Base-by-base conservation (phyloP, 2,797 vertebrate genomes). In the Corythornis leucogaster region DNA sequence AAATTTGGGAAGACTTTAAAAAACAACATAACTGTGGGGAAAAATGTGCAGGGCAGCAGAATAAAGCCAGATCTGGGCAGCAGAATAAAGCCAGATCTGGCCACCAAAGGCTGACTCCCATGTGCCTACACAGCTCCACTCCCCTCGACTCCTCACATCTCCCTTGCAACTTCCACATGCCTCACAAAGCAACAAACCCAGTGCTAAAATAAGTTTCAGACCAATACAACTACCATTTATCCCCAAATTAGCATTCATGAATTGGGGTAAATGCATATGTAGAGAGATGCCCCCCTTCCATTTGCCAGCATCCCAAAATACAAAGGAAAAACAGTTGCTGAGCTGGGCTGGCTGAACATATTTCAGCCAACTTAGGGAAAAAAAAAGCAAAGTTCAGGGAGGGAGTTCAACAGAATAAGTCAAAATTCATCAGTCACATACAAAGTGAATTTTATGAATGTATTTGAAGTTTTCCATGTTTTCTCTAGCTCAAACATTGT, bases 21-120 rank as follows among this genome's bases (percentile, higher is more conserved):
- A 93, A 95, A 90, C 90, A 90, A 76, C 74, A 86, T 48, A 92
- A 93, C 83, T 84, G 74, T 8, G 1, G 55, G 67, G 67, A 75
- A 96, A 73, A 95, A 96, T 93, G 87, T 63, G 83, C 93, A 84
- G 85, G 80, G 87, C 90, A 93, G 94, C 93, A 96, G 83, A 93
- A 95, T 69, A 90, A 94, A 84, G 59, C 43, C 2, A 4, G 28
- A 68, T 91, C 59, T 87, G 85, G 80, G 87, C 90, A 93, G 94
- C 93, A 96, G 83, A 93, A 95, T 73, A 90, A 94, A 84, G 59
- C 40, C 2, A 4, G 28, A 68, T 91, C 59, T 87, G 90, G 85
- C 66, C 90, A 84, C 80, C 58, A 22, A 89, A 87, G 51, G 51
- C 70, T 78, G 74, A 70, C 28, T 91, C 42, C 59, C 6, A 3